A percentile compares a stretch with the other conserved stretches of the same genome.
These are phyloP conservation scores for Lagocephalus sceleratus DNA, from an alignment of 2,797 vertebrate species.

Conservation along the genomic window DNA sequence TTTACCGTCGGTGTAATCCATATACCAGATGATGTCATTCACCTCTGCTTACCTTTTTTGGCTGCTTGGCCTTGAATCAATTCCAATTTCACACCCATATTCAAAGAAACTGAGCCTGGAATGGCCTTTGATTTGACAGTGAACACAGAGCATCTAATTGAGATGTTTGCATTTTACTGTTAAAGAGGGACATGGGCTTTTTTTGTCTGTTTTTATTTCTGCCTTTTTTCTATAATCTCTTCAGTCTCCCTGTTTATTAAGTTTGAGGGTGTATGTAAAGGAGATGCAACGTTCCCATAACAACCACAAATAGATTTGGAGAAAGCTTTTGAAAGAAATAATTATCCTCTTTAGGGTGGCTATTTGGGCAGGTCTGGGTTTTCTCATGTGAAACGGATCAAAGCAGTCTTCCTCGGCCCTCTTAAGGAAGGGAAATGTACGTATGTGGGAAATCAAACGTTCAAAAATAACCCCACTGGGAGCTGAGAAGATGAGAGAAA, in stretches of 20 bases:
- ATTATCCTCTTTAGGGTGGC: constrained; percentile 52
- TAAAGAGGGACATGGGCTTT: constrained; percentile 8
- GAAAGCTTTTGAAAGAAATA: constrained; percentile 39
- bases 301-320: constrained; percentile 43
- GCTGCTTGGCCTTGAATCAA: constrained; percentile 12
- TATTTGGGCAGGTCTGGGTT: constrained; percentile 45
- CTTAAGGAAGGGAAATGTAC: constrained; percentile 62
- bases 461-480: constrained; percentile 59
- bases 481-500: constrained; percentile 47
- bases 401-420: constrained; percentile 55
- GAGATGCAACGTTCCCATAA: constrained; percentile 49
- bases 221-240: constrained; percentile 22
- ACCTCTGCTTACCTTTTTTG: constrained; percentile 7
- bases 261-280: constrained; percentile 48
- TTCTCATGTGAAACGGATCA: constrained; percentile 61
- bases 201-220: constrained; percentile 13
- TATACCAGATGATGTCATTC: constrained; percentile 57
- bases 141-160: constrained; percentile 7
- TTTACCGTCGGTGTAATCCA: constrained; percentile 49
- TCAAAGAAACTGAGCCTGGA: constrained; percentile 1
- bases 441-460: constrained; percentile 61
- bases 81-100: background rate
- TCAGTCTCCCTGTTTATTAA: constrained; percentile 38
- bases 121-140: constrained; percentile 9
- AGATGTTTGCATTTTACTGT: constrained; percentile 5